Evolutionary conservation across 1,140 invertebrate species (phyloP), one percentile per base, ranked within the genome.

Genomic region (Procambarus virginalis): DNA sequence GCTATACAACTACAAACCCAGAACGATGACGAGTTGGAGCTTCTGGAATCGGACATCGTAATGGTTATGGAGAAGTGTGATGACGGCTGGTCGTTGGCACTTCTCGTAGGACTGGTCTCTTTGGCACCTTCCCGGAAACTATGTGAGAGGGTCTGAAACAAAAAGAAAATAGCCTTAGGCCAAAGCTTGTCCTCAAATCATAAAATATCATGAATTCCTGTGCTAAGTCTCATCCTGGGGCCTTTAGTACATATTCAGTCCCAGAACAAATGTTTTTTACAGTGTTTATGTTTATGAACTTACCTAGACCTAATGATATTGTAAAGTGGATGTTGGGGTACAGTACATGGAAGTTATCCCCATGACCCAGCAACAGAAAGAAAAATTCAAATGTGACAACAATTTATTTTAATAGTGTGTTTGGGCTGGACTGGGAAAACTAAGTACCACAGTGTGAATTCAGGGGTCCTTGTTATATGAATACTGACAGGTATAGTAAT

Each of bases 31-130:
- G 99, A 99, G 94, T 93, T 99, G 85, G 98, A 99, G 93, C 94
- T 99, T 78, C 95, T 96, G 84, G 98, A 99, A 94, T 97, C 97
- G 20, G 99, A 99, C 94, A 96, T 97, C 14, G 97, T 99, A 9
- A 98, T 97, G 94, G 98, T 99, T 46, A 96, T 99, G 95, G 98
- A 99, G 94, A 98, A 98, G 94, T 99, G 98, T 94, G 98, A 99
- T 94, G 99, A 99, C 94, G 98, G 98, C 89, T 99, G 99, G 99
- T 99, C 95, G 98, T 99, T 81, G 99, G 99, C 92, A 98, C 98
- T 51, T 98, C 97, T 86, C 96, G 97, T 92, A 95, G 98, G 90
- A 98, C 98, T 17, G 98, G 98, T 75, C 96, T 97, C 93, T 99
- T 99, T 94, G 99, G 99, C 87, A 99, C 98, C 93, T 99, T 99